A percentile compares a stretch with the other conserved stretches of the same genome.
phyloP scores from a whole-genome alignment of 2,888 invertebrate genomes.

The Andrena bicolor region DNA sequence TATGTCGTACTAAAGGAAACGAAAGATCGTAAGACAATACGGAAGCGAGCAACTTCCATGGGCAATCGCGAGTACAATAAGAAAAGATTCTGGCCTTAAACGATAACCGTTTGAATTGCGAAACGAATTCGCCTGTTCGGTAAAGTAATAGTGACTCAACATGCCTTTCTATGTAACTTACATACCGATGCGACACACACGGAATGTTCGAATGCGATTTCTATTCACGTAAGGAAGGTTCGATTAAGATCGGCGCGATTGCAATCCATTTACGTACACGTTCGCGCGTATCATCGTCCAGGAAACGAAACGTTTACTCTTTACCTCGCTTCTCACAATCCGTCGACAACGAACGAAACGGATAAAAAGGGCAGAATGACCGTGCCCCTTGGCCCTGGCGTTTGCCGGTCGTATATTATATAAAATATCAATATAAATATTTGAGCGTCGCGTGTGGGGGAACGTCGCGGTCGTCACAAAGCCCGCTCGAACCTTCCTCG shows the following conservation, averaged over 20 bases:
- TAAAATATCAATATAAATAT: conserved; percentile 60
- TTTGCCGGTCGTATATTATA: conserved; percentile 47
- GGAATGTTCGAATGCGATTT: conserved; percentile 14
- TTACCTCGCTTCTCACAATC: background rate
- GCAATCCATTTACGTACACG: background rate
- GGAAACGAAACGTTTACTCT: background rate
- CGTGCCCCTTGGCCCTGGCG: conserved; percentile 32
- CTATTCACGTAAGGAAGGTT: conserved; percentile 54
- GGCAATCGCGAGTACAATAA: background rate
- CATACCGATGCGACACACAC: conserved; percentile 12
- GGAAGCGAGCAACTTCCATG: background rate
- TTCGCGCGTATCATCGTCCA: background rate
- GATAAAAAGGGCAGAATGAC: conserved; percentile 26
- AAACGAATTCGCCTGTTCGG: background rate
- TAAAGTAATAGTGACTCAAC: conserved; percentile 1
- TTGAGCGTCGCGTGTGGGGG: conserved; percentile 49
- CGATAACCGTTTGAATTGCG: background rate
- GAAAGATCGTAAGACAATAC: conserved; percentile 2
- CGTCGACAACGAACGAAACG: conserved; percentile 26
- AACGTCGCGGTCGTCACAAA: conserved; percentile 34
- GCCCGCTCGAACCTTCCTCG: conserved; percentile 53
- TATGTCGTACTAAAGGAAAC: background rate
- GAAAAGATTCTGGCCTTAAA: background rate
- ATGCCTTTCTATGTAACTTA: conserved; percentile 3
- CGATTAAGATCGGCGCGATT: conserved; percentile 33